phyloP scores from a whole-genome alignment of 2,113 vertebrate genomes.

The Castor canadensis region DNA sequence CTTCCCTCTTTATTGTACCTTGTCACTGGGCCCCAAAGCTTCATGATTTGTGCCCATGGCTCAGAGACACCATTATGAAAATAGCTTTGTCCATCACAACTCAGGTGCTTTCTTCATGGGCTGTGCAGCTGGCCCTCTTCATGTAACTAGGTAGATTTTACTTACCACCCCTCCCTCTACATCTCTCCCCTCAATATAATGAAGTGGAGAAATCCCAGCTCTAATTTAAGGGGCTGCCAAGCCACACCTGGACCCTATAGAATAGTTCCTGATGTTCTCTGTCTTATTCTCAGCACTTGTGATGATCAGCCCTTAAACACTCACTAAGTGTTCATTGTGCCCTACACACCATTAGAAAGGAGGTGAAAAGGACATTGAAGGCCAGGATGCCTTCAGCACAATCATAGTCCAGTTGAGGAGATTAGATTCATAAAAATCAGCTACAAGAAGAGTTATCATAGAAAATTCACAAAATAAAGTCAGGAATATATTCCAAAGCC shows the following conservation, averaged over 20 bases:
- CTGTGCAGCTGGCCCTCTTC: neutral
- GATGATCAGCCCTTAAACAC: neutral
- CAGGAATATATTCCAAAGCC: neutral
- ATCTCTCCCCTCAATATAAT: neutral
- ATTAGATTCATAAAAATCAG: neutral
- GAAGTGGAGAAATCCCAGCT: neutral
- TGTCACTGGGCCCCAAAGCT: neutral
- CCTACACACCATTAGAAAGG: neutral
- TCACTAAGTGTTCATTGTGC: rapidly evolving
- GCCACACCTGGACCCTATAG: neutral
- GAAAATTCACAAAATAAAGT: rapidly evolving
- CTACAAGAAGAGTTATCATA: neutral
- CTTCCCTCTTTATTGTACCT: neutral
- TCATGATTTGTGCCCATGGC: neutral
- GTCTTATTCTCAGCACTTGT: neutral
- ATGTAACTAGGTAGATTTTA: neutral
- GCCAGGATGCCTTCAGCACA: no score
- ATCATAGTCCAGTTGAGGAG: neutral
- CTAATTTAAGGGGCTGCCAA: neutral
- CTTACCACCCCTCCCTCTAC: neutral
- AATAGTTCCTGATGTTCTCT: neutral
- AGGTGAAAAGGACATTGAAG: neutral
- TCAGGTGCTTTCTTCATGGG: neutral
- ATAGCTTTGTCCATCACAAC: rapidly evolving
- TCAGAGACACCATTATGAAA: neutral